Evolutionary conservation across 2,797 vertebrate genomes (phyloP).

Genomic region (Danio kyathit): DNA sequence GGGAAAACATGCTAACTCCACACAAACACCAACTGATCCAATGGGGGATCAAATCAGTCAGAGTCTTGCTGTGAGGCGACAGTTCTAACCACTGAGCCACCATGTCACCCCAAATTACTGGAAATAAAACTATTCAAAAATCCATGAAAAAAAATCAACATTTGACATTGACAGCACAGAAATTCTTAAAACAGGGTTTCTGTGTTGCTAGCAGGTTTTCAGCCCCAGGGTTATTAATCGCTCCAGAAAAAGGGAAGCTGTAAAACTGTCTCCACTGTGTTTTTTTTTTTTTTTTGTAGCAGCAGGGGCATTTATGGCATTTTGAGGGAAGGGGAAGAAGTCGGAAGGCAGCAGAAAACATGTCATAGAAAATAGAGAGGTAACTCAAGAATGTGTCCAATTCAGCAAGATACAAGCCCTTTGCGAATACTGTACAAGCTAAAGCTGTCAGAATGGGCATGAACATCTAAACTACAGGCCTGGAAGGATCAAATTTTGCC

Average conservation of each 20-base stretch:
- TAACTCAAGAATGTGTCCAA: conserved; percentile 72
- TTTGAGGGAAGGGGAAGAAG: conserved; percentile 40
- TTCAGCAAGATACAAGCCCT: conserved; percentile 66
- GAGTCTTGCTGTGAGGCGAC: too few relatives aligned
- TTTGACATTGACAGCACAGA: background rate
- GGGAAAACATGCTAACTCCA: too few relatives aligned
- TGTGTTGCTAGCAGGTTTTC: conserved; percentile 34
- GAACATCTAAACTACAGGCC: conserved; percentile 16
- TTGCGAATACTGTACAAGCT: conserved; percentile 63
- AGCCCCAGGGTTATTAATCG: conserved; percentile 49
- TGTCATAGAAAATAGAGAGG: conserved; percentile 58
- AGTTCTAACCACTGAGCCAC: too few relatives aligned
- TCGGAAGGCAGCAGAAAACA: conserved; percentile 58
- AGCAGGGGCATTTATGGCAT: conserved; percentile 58
- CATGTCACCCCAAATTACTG: background rate
- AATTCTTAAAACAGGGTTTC: conserved; percentile 22
- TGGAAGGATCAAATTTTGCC: conserved; percentile 25
- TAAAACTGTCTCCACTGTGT: conserved; percentile 50
- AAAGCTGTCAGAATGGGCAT: conserved; percentile 50
- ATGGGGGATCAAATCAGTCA: too few relatives aligned
- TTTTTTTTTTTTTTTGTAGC: conserved; percentile 61
- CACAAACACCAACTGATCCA: too few relatives aligned
- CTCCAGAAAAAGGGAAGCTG: conserved; percentile 56
- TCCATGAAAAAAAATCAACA: too few relatives aligned
- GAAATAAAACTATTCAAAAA: background rate